Conservation (phyloP, 1,140 invertebrate genomes). For the Hylyphantes graminicola region DNA sequence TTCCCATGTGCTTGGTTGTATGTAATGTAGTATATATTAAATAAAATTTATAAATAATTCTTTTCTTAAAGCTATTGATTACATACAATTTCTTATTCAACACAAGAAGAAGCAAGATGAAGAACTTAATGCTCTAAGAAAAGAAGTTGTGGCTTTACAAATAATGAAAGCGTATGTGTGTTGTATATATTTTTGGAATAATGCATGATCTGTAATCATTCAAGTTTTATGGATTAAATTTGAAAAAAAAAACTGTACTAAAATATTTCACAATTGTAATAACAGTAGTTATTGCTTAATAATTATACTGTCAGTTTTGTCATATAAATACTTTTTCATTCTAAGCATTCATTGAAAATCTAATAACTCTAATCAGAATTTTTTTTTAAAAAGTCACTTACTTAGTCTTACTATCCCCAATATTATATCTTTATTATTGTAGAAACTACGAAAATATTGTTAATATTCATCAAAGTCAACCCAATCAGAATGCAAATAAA, state of each 20-base stretch:
- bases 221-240: not conserved
- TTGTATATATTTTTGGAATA: not conserved
- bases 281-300: too few species aligned
- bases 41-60: not conserved
- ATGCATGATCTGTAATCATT: not conserved
- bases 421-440: conserved; percentile 42
- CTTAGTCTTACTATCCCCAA: not conserved
- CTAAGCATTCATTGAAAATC: too few species aligned
- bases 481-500: conserved; percentile 84
- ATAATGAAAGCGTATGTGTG: conserved; percentile 74
- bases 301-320: too few species aligned
- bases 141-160: conserved; percentile 92
- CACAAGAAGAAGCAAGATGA: conserved; percentile 92
- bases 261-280: too few species aligned
- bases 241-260: too few species aligned
- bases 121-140: conserved; percentile 90
- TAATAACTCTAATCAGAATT: too few species aligned
- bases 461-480: conserved; percentile 93
- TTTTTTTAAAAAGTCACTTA: too few species aligned
- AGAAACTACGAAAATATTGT: conserved; percentile 96
- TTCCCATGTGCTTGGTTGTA: not conserved
- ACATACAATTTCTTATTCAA: conserved; percentile 83
- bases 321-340: too few species aligned
- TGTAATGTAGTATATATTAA: not conserved
- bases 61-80: conserved; percentile 69